A percentile compares a stretch with the other conserved stretches of the same genome.
Conservation (phyloP, 2,113 vertebrate genomes). For the Philantomba maxwellii region DNA sequence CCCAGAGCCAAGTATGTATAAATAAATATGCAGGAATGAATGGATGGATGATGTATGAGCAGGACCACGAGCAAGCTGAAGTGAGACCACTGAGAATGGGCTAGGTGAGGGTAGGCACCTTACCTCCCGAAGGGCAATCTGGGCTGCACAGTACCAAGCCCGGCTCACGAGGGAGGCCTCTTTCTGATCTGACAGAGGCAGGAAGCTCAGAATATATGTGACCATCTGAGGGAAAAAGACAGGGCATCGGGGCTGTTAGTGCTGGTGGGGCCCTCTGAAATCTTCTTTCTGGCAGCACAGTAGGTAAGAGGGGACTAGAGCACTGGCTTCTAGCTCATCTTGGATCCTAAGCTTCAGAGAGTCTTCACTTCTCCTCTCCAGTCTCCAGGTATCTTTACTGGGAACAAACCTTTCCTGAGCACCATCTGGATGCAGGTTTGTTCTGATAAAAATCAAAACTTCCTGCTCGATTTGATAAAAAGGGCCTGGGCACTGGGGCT, state of each 20-base stretch:
- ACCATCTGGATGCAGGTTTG: background rate
- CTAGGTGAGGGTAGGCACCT: background rate
- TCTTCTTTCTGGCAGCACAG: background rate
- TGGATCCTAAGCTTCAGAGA: background rate
- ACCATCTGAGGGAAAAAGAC: constrained; percentile 79
- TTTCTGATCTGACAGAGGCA: constrained; percentile 84
- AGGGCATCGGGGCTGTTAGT: constrained; percentile 32
- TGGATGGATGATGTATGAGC: background rate
- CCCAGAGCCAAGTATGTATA: background rate
- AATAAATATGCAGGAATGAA: background rate
- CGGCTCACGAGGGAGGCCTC: constrained; percentile 85
- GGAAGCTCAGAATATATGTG: constrained; percentile 85
- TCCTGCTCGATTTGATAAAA: background rate
- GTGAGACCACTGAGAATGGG: background rate
- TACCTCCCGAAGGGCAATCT: constrained; percentile 85
- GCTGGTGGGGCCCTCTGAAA: background rate
- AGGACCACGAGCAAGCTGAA: background rate
- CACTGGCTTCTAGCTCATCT: background rate
- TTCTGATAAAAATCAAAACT: constrained; percentile 11
- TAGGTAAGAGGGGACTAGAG: background rate
- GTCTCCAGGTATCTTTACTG: background rate
- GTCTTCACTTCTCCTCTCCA: background rate
- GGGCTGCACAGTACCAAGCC: constrained; percentile 86
- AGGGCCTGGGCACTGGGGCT: background rate
- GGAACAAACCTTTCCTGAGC: background rate